Percentiles rank a stretch among this genome's conserved stretches.
Conservation (phyloP, 2,888 invertebrate species). For the Netelia fuscicornis region DNA sequence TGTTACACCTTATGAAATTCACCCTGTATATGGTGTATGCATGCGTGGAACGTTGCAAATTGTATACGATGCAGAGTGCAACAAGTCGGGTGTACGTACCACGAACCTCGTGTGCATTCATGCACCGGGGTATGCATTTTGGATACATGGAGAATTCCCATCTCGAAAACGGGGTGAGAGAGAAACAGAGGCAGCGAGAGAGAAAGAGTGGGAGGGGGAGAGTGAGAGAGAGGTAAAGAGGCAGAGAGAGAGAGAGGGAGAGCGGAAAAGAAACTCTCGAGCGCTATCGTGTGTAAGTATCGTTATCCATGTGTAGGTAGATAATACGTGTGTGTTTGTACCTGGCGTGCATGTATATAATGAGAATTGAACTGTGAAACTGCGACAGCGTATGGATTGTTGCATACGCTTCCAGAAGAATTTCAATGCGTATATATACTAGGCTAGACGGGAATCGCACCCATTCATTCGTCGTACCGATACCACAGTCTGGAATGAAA, state of each 20-base stretch:
- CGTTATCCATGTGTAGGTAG: neutral
- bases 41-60: neutral
- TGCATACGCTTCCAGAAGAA: neutral
- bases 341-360: neutral
- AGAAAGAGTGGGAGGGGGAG: slow-evolving; percentile 8
- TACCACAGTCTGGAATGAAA: slow-evolving; percentile 26
- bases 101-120: slow-evolving; percentile 58
- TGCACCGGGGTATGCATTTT: slow-evolving; percentile 58
- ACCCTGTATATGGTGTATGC: neutral
- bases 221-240: slow-evolving; percentile 6
- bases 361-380: neutral
- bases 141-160: slow-evolving; percentile 61
- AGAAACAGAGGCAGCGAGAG: neutral
- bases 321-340: neutral
- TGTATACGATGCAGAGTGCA: slow-evolving; percentile 49
- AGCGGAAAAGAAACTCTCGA: slow-evolving; percentile 48
- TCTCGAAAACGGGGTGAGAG: slow-evolving; percentile 21
- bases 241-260: slow-evolving; percentile 25
- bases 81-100: slow-evolving; percentile 46
- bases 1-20: too few species aligned
- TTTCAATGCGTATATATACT: neutral
- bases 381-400: neutral
- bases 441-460: slow-evolving; percentile 12
- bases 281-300: slow-evolving; percentile 36
- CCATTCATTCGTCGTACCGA: slow-evolving; percentile 32